phyloP scores from a whole-genome alignment of 1,140 invertebrate species.

The Macrocentrus cingulum region DNA sequence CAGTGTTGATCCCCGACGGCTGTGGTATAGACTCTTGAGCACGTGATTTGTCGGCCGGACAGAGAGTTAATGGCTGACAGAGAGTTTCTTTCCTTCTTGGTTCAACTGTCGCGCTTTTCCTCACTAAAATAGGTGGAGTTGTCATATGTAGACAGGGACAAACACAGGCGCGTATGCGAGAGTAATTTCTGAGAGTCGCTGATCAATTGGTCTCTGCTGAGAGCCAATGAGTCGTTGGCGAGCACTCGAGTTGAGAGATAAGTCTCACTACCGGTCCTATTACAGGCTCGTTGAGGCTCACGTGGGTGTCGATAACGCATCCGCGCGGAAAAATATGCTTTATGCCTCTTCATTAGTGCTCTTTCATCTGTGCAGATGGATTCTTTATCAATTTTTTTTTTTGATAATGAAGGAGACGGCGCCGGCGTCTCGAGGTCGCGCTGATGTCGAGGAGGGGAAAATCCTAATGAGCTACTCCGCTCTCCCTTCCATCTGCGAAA shows the following conservation, averaged over 20 bases:
- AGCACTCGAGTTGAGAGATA: background rate
- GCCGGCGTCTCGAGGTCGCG: constrained; percentile 24
- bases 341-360: background rate
- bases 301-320: background rate
- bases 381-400: constrained; percentile 1
- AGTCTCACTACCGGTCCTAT: background rate
- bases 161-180: background rate
- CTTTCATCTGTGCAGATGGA: background rate
- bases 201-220: constrained; percentile 7
- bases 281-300: background rate
- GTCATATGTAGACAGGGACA: background rate
- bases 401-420: constrained; percentile 7
- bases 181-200: background rate
- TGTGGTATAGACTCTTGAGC: constrained; percentile 10
- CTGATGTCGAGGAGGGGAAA: constrained; percentile 33
- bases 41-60: constrained; percentile 35
- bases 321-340: background rate
- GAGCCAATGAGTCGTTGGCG: constrained; percentile 5
- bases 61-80: constrained; percentile 37
- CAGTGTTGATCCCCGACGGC: constrained; percentile 2
- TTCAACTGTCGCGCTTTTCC: too few species aligned
- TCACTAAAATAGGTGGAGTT: constrained; percentile 10
- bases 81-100: constrained; percentile 13
- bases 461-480: constrained; percentile 41
- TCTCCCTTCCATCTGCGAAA: constrained; percentile 26